These are phyloP conservation scores for Picathartes gymnocephalus DNA, from an alignment of 2,113 vertebrate genomes.

Conservation along the genomic window DNA sequence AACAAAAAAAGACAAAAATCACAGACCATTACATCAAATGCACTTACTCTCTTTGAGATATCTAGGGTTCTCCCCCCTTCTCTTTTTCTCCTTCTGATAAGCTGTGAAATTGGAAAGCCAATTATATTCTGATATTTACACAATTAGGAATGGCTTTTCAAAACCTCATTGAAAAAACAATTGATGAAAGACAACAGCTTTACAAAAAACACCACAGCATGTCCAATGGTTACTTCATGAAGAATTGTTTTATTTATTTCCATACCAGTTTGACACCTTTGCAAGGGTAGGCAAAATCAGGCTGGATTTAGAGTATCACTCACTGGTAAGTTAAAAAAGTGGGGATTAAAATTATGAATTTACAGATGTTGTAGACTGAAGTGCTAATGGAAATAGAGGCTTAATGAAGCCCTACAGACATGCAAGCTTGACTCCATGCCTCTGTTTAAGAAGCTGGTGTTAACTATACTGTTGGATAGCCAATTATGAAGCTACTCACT, in stretches of 20 bases:
- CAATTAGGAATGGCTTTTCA: constrained; percentile 45
- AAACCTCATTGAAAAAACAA: constrained; percentile 34
- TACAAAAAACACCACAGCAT: background rate
- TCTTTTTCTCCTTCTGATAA: constrained; percentile 53
- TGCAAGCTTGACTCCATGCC: background rate
- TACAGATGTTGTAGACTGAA: background rate
- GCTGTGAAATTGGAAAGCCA: constrained; percentile 60
- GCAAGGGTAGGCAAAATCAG: background rate
- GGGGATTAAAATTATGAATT: background rate
- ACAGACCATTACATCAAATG: constrained; percentile 68
- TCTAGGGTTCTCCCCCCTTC: background rate
- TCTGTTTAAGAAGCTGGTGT: background rate
- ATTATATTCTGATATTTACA: constrained; percentile 66
- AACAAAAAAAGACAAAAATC: constrained; percentile 72
- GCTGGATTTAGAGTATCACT: background rate
- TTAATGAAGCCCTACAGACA: background rate
- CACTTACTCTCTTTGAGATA: constrained; percentile 71
- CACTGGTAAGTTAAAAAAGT: background rate
- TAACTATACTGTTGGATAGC: background rate
- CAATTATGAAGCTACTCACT: background rate
- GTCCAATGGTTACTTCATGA: background rate
- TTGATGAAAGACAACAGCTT: constrained; percentile 47
- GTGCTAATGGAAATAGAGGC: background rate
- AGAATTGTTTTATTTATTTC: constrained; percentile 5
- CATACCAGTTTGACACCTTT: background rate